These are phyloP conservation scores for Dasypolia templi DNA, from an alignment of 2,888 invertebrate species.

Conservation along the genomic window DNA sequence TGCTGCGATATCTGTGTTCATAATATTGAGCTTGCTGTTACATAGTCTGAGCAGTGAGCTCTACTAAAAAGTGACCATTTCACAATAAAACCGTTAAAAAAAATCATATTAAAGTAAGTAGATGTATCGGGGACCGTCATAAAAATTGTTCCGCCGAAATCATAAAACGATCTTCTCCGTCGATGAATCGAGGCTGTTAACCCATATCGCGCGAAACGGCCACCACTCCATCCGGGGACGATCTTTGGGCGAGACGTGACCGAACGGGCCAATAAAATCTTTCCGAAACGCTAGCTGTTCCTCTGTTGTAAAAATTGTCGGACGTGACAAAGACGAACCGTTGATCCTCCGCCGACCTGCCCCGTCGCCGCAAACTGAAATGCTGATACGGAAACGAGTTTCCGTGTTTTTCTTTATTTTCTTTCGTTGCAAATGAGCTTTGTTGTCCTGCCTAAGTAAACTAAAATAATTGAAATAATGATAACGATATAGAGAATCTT, in stretches of 20 bases:
- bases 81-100: slow-evolving; percentile 52
- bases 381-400: slow-evolving; percentile 56
- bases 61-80: slow-evolving; percentile 32
- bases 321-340: slow-evolving; percentile 77
- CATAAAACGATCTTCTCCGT: slow-evolving; percentile 85
- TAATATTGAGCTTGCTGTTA: slow-evolving; percentile 29
- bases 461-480: slow-evolving; percentile 30
- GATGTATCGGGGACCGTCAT: slow-evolving; percentile 67
- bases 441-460: slow-evolving; percentile 41
- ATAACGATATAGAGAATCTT: slow-evolving; percentile 14
- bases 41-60: background rate
- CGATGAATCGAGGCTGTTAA: slow-evolving; percentile 83
- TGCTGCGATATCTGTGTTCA: slow-evolving; percentile 45
- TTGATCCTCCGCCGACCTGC: slow-evolving; percentile 62
- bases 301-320: slow-evolving; percentile 81
- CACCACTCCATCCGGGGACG: slow-evolving; percentile 80
- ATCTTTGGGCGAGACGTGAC: slow-evolving; percentile 85
- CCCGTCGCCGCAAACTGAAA: slow-evolving; percentile 64
- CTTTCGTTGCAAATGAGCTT: slow-evolving; percentile 32
- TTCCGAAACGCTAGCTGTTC: slow-evolving; percentile 75
- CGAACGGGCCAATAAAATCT: slow-evolving; percentile 86
- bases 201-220: slow-evolving; percentile 82
- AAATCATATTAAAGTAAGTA: slow-evolving; percentile 55
- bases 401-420: slow-evolving; percentile 48
- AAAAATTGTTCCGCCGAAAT: slow-evolving; percentile 79